Evolutionary conservation across 2,797 vertebrate genomes (phyloP), one percentile per base, ranked within the genome.

Genomic region (Mallotus villosus): DNA sequence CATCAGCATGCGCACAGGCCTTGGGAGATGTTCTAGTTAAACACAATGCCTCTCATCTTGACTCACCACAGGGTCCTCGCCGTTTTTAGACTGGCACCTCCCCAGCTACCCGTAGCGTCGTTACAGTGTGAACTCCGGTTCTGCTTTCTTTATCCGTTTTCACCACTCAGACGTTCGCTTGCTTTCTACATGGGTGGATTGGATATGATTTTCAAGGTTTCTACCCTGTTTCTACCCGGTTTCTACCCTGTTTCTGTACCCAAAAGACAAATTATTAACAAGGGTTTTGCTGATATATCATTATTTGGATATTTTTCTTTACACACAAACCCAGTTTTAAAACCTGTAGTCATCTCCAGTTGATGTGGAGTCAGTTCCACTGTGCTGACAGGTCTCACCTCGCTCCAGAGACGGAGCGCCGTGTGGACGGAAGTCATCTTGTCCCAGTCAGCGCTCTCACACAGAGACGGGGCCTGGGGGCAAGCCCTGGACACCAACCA

Each of bases 1-100:
- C 84, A 81, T 89, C 81, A 85, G 84, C 79, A 72, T 72, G 59
- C n/a, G 74, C 32, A 71, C 19, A 65, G 57, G 81, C 82, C 82
- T 64, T 55, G 41, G 78, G 83, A 32, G 51, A 24, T 9, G 73
- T 66, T 80, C 78, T 89, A 86, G 87, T 89, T 87, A 82, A 74
- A 67, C 65, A 27, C 60, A 72, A 16, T 46, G 71, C 60, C 66
- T 74, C 75, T 67, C 79, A 77, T 34, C 46, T 71, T 74, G 70
- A 80, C 71, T 81, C 71, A 72, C 75, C 82, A 78, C 60, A 61
- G 68, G 9, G 3, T 75, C 55, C 22, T 68, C 29, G 19, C 62
- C 34, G 55, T 69, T 71, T 67, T 34, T 67, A 64, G n/a, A 24
- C 62, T 9, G 51, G 62, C 51, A 65, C 22, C 2, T 63, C 21